Evolutionary conservation across 2,797 vertebrate genomes (phyloP).

Genomic region (Varecia variegata): DNA sequence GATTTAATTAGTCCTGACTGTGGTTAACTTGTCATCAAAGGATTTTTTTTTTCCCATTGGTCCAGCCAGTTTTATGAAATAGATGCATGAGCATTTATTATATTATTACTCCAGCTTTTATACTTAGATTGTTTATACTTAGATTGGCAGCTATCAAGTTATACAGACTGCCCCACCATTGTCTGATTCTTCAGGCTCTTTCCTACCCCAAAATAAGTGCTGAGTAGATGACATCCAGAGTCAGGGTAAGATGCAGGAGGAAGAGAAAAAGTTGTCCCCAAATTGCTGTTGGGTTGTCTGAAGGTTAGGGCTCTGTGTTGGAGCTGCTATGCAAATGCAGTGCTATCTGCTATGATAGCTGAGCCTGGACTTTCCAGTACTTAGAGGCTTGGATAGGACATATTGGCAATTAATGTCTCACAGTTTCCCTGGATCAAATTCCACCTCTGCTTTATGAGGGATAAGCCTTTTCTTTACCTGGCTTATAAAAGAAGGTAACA

Average conservation of each 20-base stretch:
- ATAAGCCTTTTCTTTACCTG: not conserved
- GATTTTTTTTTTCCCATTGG: not conserved
- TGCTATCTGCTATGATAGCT: not conserved
- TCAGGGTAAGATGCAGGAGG: not conserved
- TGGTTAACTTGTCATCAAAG: constrained; percentile 11
- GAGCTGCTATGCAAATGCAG: not conserved
- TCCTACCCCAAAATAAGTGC: not conserved
- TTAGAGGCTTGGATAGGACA: not conserved
- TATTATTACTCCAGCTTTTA: not conserved
- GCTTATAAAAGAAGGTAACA: not conserved
- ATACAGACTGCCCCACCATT: not conserved
- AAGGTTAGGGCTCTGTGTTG: not conserved
- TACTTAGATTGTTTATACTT: not conserved
- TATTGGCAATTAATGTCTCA: not conserved
- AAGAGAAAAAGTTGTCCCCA: not conserved
- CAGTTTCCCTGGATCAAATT: not conserved
- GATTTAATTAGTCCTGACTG: not conserved
- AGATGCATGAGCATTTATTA: not conserved
- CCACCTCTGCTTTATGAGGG: constrained; percentile 8
- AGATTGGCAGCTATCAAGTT: not conserved
- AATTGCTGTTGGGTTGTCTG: not conserved
- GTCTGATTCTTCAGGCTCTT: not conserved
- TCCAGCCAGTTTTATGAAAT: not conserved
- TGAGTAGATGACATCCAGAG: not conserved
- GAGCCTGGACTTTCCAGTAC: not conserved